Conservation (phyloP, 1,140 invertebrate genomes). For the Oryctes rhinoceros region DNA sequence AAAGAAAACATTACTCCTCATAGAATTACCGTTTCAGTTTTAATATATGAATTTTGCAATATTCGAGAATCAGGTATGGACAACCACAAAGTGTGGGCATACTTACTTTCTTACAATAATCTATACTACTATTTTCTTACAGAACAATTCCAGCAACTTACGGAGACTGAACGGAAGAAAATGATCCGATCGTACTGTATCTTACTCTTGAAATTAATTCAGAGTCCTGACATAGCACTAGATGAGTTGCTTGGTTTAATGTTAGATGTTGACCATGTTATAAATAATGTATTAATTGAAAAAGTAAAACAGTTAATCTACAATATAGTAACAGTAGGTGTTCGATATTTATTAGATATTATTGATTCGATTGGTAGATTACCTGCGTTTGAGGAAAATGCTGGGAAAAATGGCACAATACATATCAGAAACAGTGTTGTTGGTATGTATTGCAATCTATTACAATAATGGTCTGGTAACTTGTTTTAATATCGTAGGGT, state of each 20-base stretch:
- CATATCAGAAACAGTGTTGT: slow-evolving; percentile 62
- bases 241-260: slow-evolving; percentile 66
- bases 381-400: slow-evolving; percentile 43
- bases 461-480: slow-evolving; percentile 63
- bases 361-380: slow-evolving; percentile 65
- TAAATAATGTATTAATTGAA: slow-evolving; percentile 63
- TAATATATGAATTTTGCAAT: slow-evolving; percentile 66
- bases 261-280: slow-evolving; percentile 64
- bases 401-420: slow-evolving; percentile 44
- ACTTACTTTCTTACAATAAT: slow-evolving; percentile 36
- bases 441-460: slow-evolving; percentile 54
- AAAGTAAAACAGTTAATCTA: slow-evolving; percentile 66
- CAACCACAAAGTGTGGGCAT: neutral
- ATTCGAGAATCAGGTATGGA: slow-evolving; percentile 60
- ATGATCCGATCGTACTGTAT: slow-evolving; percentile 67
- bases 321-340: slow-evolving; percentile 64
- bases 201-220: slow-evolving; percentile 69
- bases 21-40: slow-evolving; percentile 65
- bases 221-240: slow-evolving; percentile 74
- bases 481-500: slow-evolving; percentile 63
- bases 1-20: slow-evolving; percentile 66
- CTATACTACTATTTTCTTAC: slow-evolving; percentile 41
- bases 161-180: slow-evolving; percentile 57
- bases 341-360: slow-evolving; percentile 71
- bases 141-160: slow-evolving; percentile 49